A percentile compares a stretch with the other conserved stretches of the same genome.
phyloP scores from a whole-genome alignment of 2,797 vertebrate species.

The Sylvilagus floridanus region DNA sequence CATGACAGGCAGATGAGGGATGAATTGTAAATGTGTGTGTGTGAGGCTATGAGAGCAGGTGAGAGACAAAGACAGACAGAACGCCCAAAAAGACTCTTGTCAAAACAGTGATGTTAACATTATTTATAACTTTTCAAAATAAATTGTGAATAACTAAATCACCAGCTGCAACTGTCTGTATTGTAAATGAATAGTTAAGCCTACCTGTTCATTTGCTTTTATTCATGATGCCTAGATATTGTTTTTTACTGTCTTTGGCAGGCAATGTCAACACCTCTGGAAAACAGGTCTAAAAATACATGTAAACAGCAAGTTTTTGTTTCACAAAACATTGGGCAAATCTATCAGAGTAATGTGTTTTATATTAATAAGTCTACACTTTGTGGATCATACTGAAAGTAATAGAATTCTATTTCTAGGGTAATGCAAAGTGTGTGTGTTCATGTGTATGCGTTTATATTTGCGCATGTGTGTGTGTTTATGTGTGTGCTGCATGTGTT shows the following conservation, averaged over 20 bases:
- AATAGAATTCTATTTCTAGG: constrained; percentile 20
- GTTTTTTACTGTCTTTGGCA: background rate
- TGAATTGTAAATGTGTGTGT: background rate
- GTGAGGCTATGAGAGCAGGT: background rate
- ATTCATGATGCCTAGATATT: background rate
- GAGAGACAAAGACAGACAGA: background rate
- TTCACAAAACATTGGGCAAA: background rate
- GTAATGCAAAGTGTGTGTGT: accelerated
- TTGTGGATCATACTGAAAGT: background rate
- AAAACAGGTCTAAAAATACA: constrained; percentile 24
- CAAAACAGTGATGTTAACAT: background rate
- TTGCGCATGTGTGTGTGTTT: background rate
- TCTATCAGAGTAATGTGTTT: background rate
- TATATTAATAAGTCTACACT: background rate
- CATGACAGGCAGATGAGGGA: background rate
- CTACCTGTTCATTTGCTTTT: constrained; percentile 19
- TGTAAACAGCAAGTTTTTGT: background rate
- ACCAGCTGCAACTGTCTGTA: background rate
- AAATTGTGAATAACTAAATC: background rate
- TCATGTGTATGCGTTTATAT: background rate
- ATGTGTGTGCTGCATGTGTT: background rate
- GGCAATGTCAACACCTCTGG: background rate
- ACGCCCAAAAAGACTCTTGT: background rate
- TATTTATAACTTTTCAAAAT: constrained; percentile 23
- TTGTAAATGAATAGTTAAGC: background rate